phyloP scores from a whole-genome alignment of 1,140 invertebrate genomes.

The Spodoptera litura region DNA sequence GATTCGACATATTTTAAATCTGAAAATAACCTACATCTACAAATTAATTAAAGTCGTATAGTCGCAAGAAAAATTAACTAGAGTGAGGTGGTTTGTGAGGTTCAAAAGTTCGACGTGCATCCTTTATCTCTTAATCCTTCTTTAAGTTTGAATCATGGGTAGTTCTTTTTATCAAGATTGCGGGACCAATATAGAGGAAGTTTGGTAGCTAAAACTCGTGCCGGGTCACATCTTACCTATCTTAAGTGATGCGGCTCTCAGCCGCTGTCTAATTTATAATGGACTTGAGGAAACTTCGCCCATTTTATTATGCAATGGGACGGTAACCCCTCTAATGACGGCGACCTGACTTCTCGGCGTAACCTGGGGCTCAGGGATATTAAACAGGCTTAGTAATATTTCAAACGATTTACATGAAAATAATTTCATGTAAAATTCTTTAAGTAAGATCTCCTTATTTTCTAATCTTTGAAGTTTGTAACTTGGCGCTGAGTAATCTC shows the following conservation, averaged over 20 bases:
- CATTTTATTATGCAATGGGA: constrained; percentile 86
- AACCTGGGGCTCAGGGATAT: constrained; percentile 72
- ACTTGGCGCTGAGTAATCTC: neutral
- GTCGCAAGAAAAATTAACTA: constrained; percentile 52
- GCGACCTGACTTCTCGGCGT: constrained; percentile 74
- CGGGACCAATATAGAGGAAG: constrained; percentile 77
- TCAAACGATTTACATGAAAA: constrained; percentile 64
- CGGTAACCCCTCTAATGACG: constrained; percentile 83
- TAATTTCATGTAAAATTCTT: constrained; percentile 48
- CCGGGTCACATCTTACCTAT: constrained; percentile 85
- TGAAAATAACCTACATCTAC: constrained; percentile 22
- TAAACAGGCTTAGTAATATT: constrained; percentile 72
- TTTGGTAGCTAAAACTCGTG: constrained; percentile 80
- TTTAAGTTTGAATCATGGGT: constrained; percentile 80
- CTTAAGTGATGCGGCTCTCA: constrained; percentile 84
- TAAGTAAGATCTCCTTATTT: constrained; percentile 34
- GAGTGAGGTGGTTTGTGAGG: constrained; percentile 53
- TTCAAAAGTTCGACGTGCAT: constrained; percentile 72
- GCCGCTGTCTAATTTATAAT: constrained; percentile 86
- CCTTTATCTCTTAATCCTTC: constrained; percentile 76
- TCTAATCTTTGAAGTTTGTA: constrained; percentile 37
- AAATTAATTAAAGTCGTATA: constrained; percentile 47
- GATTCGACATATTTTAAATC: constrained; percentile 24
- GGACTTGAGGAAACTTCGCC: constrained; percentile 84
- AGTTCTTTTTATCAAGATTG: constrained; percentile 85